Conservation (phyloP, 2,888 invertebrate species). For the Schizaphis graminum region DNA sequence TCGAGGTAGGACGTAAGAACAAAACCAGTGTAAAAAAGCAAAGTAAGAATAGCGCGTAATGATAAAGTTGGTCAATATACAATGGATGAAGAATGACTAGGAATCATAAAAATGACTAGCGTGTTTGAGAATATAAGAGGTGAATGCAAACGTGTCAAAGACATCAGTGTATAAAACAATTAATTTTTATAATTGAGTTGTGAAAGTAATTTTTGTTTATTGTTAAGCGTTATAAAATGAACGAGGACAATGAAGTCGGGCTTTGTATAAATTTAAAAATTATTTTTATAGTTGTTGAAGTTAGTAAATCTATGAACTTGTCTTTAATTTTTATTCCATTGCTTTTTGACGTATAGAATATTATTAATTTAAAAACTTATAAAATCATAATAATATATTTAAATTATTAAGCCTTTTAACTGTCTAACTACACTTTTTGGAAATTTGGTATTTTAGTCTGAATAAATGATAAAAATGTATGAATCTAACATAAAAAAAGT, state of each 20-base stretch:
- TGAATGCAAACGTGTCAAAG: slow-evolving; percentile 31
- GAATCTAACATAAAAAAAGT: neutral
- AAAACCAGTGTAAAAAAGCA: slow-evolving; percentile 19
- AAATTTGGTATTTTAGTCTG: neutral
- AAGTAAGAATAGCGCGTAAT: neutral
- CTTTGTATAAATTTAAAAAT: slow-evolving; percentile 26
- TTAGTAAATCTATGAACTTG: neutral
- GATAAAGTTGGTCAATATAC: slow-evolving; percentile 17
- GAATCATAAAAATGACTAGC: slow-evolving; percentile 23
- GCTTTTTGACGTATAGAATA: neutral
- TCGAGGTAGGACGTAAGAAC: neutral
- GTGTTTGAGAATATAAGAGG: neutral
- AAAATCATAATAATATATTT: too few species aligned
- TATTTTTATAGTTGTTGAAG: neutral
- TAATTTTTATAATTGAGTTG: slow-evolving; percentile 48
- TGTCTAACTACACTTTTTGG: neutral
- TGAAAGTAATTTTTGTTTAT: slow-evolving; percentile 57
- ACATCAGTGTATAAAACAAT: slow-evolving; percentile 40
- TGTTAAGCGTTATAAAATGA: slow-evolving; percentile 21
- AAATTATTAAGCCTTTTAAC: neutral
- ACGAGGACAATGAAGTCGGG: slow-evolving; percentile 27
- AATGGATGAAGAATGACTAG: slow-evolving; percentile 51
- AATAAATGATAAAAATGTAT: neutral
- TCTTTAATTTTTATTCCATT: neutral
- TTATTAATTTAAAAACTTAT: neutral